These are phyloP conservation scores for Shinisaurus crocodilurus DNA, from an alignment of 2,113 vertebrate genomes.

Conservation along the genomic window DNA sequence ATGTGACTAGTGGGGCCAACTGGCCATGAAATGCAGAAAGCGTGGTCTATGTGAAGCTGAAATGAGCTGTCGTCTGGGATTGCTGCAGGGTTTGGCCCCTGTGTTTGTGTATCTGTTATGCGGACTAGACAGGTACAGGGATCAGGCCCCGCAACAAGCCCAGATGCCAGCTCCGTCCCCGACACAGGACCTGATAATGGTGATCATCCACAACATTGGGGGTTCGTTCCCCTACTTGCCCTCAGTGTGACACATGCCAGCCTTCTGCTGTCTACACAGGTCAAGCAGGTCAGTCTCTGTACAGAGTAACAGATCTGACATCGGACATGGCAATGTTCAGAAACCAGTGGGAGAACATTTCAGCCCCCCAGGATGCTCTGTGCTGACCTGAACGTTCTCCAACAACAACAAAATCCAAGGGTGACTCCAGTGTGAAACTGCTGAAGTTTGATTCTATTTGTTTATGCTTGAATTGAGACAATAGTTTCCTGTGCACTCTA, in stretches of 20 bases:
- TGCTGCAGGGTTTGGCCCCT: not conserved
- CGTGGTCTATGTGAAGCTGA: not conserved
- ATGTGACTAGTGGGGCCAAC: not conserved
- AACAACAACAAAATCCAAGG: too few relatives aligned
- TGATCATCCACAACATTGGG: not conserved
- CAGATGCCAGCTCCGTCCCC: not conserved
- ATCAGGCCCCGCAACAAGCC: not conserved
- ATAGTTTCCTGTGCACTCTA: not conserved
- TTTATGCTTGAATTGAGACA: not conserved
- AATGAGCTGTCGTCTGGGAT: not conserved
- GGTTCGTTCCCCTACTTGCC: not conserved
- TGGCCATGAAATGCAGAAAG: not conserved
- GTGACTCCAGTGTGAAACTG: too few relatives aligned
- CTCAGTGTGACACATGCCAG: not conserved
- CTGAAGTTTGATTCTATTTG: not conserved
- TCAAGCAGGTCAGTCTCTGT: too few relatives aligned
- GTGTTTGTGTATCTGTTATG: not conserved
- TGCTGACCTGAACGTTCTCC: too few relatives aligned
- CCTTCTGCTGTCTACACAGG: too few relatives aligned
- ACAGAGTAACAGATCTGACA: too few relatives aligned
- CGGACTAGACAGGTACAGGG: not conserved
- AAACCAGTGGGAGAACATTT: too few relatives aligned
- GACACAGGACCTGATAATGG: not conserved
- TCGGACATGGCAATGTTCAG: too few relatives aligned
- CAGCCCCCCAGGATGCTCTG: too few relatives aligned